phyloP scores from a whole-genome alignment of 2,113 vertebrate species.

The Sinocyclocheilus maitianheensis region DNA sequence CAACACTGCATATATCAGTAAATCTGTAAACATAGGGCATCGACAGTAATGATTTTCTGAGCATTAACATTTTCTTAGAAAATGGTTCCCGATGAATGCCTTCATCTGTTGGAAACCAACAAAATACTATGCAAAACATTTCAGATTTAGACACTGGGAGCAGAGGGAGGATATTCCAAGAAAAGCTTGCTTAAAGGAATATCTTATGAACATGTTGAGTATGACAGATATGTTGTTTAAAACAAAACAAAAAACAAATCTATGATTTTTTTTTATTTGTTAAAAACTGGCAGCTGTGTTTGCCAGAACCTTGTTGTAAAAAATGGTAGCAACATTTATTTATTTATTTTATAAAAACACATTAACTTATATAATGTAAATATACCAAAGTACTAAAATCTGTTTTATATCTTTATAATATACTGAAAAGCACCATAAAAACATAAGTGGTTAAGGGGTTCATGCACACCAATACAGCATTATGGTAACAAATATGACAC shows the following conservation, averaged over 20 bases:
- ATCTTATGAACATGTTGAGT: neutral
- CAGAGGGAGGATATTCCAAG: neutral
- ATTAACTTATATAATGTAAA: too few relatives aligned
- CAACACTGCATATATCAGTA: neutral
- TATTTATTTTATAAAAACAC: too few relatives aligned
- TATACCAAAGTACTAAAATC: too few relatives aligned
- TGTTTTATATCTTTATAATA: too few relatives aligned
- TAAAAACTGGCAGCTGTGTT: neutral
- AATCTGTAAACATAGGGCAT: neutral
- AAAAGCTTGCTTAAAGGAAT: neutral
- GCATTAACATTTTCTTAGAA: neutral
- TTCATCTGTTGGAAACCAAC: neutral
- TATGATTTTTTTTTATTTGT: neutral
- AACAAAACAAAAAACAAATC: too few relatives aligned
- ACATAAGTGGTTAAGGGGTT: too few relatives aligned
- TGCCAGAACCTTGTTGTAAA: too few relatives aligned
- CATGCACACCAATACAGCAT: too few relatives aligned
- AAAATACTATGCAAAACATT: neutral
- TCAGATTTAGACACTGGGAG: neutral
- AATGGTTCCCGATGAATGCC: neutral
- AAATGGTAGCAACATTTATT: too few relatives aligned
- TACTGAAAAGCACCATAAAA: too few relatives aligned
- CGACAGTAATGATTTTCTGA: neutral
- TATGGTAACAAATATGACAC: too few relatives aligned
- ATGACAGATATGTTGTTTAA: too few relatives aligned